These are phyloP conservation scores for Phodopus roborovskii DNA, from an alignment of 2,113 vertebrate genomes.

Conservation along the genomic window DNA sequence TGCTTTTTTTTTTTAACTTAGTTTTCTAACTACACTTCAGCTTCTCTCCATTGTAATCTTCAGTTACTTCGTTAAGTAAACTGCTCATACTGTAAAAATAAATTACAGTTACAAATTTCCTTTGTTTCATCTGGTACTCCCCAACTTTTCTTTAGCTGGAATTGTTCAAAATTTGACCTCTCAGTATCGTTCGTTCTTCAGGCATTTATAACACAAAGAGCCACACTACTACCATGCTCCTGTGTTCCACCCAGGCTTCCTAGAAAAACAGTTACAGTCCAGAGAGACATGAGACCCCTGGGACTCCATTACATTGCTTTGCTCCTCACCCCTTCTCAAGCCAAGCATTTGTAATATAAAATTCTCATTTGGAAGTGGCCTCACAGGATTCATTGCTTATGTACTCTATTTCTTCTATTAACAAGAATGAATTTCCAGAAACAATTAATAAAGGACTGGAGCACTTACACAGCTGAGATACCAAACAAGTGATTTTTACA, in stretches of 20 bases:
- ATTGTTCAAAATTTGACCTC: neutral
- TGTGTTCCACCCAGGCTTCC: neutral
- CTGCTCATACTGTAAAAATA: neutral
- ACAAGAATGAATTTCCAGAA: neutral
- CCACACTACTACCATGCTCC: accelerated
- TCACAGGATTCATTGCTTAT: neutral
- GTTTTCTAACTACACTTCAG: neutral
- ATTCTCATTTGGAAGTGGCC: neutral
- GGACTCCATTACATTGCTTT: neutral
- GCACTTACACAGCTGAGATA: too few species aligned
- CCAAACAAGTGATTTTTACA: neutral
- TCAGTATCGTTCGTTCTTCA: neutral
- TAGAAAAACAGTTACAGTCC: neutral
- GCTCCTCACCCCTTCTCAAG: neutral
- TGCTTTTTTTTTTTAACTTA: neutral
- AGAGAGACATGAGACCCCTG: neutral
- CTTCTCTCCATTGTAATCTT: neutral
- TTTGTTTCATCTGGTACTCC: neutral
- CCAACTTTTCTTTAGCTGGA: neutral
- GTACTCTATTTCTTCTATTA: neutral
- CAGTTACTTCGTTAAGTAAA: neutral
- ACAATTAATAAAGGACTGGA: neutral
- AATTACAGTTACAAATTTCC: neutral
- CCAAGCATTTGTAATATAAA: neutral
- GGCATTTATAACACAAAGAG: neutral